Percentiles rank a stretch among this genome's conserved stretches.
Conservation (phyloP, 2,888 invertebrate species). For the Tetranychus truncatus region DNA sequence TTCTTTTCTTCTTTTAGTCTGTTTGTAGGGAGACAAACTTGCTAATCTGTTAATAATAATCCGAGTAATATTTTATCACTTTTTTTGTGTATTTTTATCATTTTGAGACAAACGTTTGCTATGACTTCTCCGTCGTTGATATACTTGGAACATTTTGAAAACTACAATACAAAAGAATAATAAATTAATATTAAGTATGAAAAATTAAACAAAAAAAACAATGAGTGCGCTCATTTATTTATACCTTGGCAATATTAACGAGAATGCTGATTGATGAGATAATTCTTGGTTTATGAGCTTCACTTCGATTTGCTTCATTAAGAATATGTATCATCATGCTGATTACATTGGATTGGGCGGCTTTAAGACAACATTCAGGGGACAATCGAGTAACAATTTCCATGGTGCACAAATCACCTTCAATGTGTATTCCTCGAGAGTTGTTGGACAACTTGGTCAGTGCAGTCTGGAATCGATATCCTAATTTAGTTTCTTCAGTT, state of each 20-base stretch:
- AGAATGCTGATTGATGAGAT: constrained; percentile 9
- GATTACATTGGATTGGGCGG: constrained; percentile 9
- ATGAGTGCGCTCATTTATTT: neutral
- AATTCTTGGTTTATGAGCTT: constrained; percentile 19
- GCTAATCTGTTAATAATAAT: too few species aligned
- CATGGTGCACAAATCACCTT: constrained; percentile 12
- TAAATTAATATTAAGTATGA: neutral
- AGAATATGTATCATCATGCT: constrained; percentile 12
- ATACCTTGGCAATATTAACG: constrained; percentile 16
- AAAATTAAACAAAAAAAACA: neutral
- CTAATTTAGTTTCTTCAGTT: neutral
- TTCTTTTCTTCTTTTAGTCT: too few species aligned
- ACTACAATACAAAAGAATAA: neutral
- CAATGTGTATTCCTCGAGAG: neutral
- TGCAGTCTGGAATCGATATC: neutral
- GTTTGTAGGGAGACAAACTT: too few species aligned
- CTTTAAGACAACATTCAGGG: constrained; percentile 15
- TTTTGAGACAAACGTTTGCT: neutral
- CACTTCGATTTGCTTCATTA: constrained; percentile 19
- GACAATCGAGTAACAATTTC: constrained; percentile 15
- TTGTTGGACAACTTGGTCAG: neutral
- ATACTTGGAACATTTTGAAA: neutral
- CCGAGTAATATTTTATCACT: constrained; percentile 2
- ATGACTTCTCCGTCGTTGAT: neutral
- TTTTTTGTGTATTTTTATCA: constrained; percentile 7